Evolutionary conservation across 2,113 vertebrate genomes (phyloP).

Genomic region (Zosterops hypoxanthus): DNA sequence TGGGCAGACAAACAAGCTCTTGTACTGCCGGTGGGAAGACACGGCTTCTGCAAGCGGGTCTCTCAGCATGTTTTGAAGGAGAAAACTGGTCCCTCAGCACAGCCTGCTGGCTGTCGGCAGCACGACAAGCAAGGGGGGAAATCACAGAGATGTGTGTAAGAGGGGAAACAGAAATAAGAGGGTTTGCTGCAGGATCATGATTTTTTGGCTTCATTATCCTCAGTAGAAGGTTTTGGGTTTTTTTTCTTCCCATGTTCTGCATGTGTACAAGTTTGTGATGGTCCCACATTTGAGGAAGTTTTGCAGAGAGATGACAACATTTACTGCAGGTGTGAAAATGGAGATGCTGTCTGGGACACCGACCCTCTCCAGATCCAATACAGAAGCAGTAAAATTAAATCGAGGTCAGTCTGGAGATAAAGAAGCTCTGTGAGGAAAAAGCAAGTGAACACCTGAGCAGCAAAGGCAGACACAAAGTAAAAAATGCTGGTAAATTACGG

Average conservation of each 20-base stretch:
- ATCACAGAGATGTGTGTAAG: fast-evolving
- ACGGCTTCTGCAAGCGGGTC: not conserved
- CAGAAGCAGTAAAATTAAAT: not conserved
- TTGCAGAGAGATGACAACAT: not conserved
- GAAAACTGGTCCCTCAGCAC: slow-evolving; percentile 22
- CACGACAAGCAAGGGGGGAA: not conserved
- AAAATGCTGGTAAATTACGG: not conserved
- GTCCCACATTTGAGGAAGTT: not conserved
- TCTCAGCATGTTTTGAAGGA: not conserved
- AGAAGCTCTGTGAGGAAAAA: not conserved
- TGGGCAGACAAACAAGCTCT: not conserved
- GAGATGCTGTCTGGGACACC: fast-evolving
- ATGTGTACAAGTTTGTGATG: not conserved
- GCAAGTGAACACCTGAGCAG: not conserved
- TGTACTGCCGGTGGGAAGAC: not conserved
- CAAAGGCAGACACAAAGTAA: not conserved
- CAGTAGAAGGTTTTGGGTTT: not conserved
- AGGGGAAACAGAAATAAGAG: not conserved
- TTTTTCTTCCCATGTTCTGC: not conserved
- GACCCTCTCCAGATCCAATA: not conserved
- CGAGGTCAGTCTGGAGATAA: not conserved
- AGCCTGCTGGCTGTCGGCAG: slow-evolving; percentile 20
- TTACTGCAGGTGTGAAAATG: not conserved
- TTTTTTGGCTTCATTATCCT: not conserved
- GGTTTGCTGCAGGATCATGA: not conserved